Conservation (phyloP, 1,140 invertebrate species). For the Drosophila kanapiae region DNA sequence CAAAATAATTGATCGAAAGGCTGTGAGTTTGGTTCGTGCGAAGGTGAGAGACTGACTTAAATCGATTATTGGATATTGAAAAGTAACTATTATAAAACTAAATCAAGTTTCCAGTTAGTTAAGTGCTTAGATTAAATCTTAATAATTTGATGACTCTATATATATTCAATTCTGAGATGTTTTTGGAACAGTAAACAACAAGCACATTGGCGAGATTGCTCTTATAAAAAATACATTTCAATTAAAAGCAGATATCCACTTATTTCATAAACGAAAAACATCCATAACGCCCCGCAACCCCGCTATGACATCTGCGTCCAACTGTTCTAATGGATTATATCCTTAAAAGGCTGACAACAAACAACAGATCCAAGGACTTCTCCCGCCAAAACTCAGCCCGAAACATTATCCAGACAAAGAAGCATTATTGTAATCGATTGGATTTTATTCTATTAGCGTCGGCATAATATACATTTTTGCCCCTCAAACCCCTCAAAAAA, state of each 20-base stretch:
- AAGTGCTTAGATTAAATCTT: no score
- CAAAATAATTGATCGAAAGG: slow-evolving; percentile 15
- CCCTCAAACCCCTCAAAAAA: slow-evolving; percentile 24
- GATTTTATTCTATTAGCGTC: slow-evolving; percentile 61
- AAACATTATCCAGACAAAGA: slow-evolving; percentile 57
- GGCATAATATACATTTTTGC: slow-evolving; percentile 41
- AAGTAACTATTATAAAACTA: background rate
- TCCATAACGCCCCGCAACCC: background rate
- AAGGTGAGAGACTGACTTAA: slow-evolving; percentile 3
- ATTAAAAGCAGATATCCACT: slow-evolving; percentile 18
- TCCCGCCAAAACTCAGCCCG: background rate
- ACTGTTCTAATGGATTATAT: slow-evolving; percentile 50
- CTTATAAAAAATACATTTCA: background rate
- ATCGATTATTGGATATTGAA: background rate
- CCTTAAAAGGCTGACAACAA: slow-evolving; percentile 26
- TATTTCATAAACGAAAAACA: slow-evolving; percentile 24
- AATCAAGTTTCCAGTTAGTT: background rate
- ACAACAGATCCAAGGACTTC: slow-evolving; percentile 12
- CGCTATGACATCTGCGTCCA: slow-evolving; percentile 13
- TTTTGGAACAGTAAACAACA: background rate
- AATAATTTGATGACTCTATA: background rate
- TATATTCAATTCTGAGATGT: background rate
- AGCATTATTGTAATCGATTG: slow-evolving; percentile 73
- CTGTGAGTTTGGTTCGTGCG: background rate
- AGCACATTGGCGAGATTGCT: background rate